phyloP scores from a whole-genome alignment of 2,888 invertebrate genomes.

The Lordiphosa andalusiaca region DNA sequence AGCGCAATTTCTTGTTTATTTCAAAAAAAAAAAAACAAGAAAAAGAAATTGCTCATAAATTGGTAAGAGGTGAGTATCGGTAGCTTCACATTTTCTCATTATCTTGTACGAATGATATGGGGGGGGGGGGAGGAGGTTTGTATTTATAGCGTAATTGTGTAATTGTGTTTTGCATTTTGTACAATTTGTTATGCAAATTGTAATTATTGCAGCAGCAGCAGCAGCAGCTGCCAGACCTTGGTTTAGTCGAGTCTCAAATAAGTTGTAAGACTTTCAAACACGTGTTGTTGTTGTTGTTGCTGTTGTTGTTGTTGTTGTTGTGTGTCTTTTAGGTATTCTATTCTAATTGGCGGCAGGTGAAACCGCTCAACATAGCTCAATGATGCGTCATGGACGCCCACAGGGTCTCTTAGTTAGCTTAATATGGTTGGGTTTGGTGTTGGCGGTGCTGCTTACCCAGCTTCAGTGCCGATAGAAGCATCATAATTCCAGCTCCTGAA shows the following conservation, averaged over 20 bases:
- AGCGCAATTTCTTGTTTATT: conserved; percentile 38
- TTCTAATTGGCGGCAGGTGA: conserved; percentile 44
- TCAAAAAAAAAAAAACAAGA: neutral
- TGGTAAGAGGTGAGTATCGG: conserved; percentile 9
- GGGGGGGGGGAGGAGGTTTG: too few species aligned
- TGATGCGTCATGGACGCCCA: conserved; percentile 58
- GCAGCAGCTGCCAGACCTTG: conserved; percentile 34
- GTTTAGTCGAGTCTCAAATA: conserved; percentile 17
- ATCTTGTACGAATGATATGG: conserved; percentile 11
- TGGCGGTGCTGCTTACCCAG: conserved; percentile 72
- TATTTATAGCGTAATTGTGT: conserved; percentile 64
- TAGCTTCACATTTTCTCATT: conserved; percentile 32
- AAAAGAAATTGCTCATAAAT: conserved; percentile 6
- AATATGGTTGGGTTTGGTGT: conserved; percentile 15
- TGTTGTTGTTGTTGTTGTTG: too few species aligned
- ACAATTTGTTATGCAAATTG: conserved; percentile 67
- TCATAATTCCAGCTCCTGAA: conserved; percentile 67
- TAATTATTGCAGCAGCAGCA: conserved; percentile 39
- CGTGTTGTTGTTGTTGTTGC: too few species aligned
- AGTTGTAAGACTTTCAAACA: conserved; percentile 60
- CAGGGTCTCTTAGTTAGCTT: conserved; percentile 22
- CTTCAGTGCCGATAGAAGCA: conserved; percentile 80
- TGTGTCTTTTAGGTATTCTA: conserved; percentile 12
- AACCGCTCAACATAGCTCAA: conserved; percentile 33
- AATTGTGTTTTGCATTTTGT: conserved; percentile 47